Conservation (phyloP, 2,888 invertebrate genomes). For the Piscicola geometra region DNA sequence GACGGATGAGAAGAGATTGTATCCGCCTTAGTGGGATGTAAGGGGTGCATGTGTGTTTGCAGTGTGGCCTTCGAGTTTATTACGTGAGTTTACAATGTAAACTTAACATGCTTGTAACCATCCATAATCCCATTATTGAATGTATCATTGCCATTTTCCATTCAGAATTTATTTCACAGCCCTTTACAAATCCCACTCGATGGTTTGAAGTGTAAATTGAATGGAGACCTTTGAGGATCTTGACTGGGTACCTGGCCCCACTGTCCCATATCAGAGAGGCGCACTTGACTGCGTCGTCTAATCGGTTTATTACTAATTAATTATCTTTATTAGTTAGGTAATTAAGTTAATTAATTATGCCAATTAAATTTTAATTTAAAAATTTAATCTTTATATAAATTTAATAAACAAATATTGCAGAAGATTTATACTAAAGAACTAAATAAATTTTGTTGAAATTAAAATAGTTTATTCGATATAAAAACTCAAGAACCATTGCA, state of each 20-base stretch:
- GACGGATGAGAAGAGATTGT: conserved; percentile 54
- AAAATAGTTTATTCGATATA: too few relatives aligned
- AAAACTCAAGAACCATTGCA: neutral
- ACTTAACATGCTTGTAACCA: too few relatives aligned
- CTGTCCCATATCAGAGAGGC: conserved; percentile 51
- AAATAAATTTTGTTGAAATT: too few relatives aligned
- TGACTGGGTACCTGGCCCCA: conserved; percentile 52
- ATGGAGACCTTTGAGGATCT: conserved; percentile 51
- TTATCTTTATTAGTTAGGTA: conserved; percentile 11
- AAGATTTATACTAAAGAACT: too few relatives aligned
- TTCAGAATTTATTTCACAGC: neutral
- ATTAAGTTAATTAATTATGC: too few relatives aligned
- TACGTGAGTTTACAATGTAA: too few relatives aligned
- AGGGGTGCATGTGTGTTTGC: too few relatives aligned
- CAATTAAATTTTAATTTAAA: neutral
- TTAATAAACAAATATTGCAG: too few relatives aligned
- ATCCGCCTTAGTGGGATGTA: conserved; percentile 51
- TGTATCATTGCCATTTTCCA: too few relatives aligned
- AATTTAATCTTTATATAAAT: neutral
- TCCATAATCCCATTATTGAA: too few relatives aligned
- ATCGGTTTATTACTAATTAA: neutral
- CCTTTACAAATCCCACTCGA: neutral
- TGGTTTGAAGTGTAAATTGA: too few relatives aligned
- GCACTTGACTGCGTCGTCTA: conserved; percentile 50
- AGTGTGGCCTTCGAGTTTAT: too few relatives aligned